A percentile compares a stretch with the other conserved stretches of the same genome.
Evolutionary conservation across 2,113 vertebrate species (phyloP).

Genomic region (Coreoperca whiteheadi): DNA sequence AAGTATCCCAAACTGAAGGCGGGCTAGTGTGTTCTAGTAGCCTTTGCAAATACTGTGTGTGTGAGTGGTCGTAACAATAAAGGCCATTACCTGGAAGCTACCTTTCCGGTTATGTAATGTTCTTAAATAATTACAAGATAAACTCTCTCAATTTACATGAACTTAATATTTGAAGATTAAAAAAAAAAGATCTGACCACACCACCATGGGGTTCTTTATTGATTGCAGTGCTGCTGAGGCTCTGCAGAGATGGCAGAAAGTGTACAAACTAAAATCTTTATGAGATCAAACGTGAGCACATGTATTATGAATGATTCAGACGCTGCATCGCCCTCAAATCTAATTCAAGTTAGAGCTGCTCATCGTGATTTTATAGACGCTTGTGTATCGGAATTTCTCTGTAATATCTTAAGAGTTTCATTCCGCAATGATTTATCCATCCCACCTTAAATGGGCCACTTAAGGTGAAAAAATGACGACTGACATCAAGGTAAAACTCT

Average conservation of each 20-base stretch:
- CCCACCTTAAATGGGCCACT: conserved; percentile 17
- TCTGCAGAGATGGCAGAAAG: conserved; percentile 3
- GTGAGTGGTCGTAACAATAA: too few relatives aligned
- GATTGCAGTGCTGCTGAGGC: not conserved
- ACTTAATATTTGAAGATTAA: not conserved
- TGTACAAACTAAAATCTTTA: conserved; percentile 38
- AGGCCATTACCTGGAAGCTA: too few relatives aligned
- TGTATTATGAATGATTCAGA: conserved; percentile 48
- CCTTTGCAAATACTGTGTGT: too few relatives aligned
- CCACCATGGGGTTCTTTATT: not conserved
- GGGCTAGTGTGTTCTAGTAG: too few relatives aligned
- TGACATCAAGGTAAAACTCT: conserved; percentile 5
- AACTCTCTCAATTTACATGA: not conserved
- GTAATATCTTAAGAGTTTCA: conserved; percentile 44
- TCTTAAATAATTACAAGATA: not conserved
- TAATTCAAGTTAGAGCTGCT: conserved; percentile 12
- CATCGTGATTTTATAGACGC: conserved; percentile 16
- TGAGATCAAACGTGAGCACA: conserved; percentile 24
- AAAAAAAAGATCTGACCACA: not conserved
- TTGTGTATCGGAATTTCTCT: not conserved
- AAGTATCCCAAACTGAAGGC: too few relatives aligned
- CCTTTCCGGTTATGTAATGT: not conserved
- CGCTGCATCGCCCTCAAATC: conserved; percentile 16
- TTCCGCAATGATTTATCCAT: conserved; percentile 21
- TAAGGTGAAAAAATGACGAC: conserved; percentile 3